Evolutionary conservation across 2,888 invertebrate species (phyloP).

Genomic region (Podotricha telesiphe): DNA sequence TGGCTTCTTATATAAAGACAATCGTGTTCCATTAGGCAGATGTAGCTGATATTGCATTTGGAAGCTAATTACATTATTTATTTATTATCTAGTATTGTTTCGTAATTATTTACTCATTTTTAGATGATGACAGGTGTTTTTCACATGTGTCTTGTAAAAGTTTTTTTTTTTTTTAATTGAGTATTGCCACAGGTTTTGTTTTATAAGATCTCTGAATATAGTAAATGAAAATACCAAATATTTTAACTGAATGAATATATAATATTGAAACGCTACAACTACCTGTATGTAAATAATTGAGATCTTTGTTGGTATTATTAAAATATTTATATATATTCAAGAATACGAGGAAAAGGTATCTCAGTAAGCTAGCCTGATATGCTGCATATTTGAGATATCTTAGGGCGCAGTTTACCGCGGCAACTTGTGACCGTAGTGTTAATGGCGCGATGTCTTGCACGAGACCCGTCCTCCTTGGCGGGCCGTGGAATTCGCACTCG

Average conservation of each 20-base stretch:
- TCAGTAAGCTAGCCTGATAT: slow-evolving; percentile 22
- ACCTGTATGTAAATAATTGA: too few species aligned
- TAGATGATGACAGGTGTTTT: slow-evolving; percentile 4
- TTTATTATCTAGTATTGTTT: slow-evolving; percentile 1
- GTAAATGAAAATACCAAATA: background rate
- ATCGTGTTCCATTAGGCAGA: slow-evolving; percentile 24
- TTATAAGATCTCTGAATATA: background rate
- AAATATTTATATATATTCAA: background rate
- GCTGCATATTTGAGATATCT: slow-evolving; percentile 15
- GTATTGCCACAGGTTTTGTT: background rate
- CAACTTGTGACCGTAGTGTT: slow-evolving; percentile 40
- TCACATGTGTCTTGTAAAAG: background rate
- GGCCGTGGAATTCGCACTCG: slow-evolving; percentile 59
- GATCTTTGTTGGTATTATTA: too few species aligned
- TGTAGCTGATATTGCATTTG: slow-evolving; percentile 34
- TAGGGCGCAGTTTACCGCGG: slow-evolving; percentile 13
- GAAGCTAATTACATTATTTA: slow-evolving; percentile 7
- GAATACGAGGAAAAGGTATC: slow-evolving; percentile 9
- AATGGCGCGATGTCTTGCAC: slow-evolving; percentile 50
- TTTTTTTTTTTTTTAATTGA: background rate
- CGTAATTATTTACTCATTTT: slow-evolving; percentile 5
- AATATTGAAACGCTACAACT: too few species aligned
- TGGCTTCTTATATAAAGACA: slow-evolving; percentile 27
- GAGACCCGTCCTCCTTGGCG: slow-evolving; percentile 61
- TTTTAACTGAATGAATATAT: too few species aligned